These are phyloP conservation scores for Lagopus muta DNA, from an alignment of 2,113 vertebrate species.

Conservation along the genomic window DNA sequence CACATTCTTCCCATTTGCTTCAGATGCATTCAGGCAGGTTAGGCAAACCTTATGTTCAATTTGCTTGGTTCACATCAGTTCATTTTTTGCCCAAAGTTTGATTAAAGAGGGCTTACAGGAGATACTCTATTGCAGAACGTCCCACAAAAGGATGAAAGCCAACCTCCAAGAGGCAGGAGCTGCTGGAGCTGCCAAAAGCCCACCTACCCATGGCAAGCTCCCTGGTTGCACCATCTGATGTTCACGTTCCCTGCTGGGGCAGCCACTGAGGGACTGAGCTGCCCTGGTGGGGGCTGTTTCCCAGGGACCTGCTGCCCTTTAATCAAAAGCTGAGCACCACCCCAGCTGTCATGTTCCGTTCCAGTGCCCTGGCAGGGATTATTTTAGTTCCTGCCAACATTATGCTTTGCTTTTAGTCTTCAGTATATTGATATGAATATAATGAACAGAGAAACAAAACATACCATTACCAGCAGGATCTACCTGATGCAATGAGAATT, in stretches of 20 bases:
- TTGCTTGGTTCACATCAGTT: background rate
- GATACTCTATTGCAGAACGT: background rate
- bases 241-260: background rate
- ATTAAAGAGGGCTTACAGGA: background rate
- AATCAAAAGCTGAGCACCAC: background rate
- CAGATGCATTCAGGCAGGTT: background rate
- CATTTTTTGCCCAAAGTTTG: background rate
- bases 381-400: background rate
- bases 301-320: background rate
- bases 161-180: background rate
- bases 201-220: background rate
- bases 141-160: background rate
- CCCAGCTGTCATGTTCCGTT: background rate
- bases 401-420: background rate
- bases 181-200: background rate
- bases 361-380: background rate
- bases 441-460: background rate
- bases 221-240: background rate
- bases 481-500: background rate
- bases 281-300: background rate
- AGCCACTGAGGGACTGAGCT: background rate
- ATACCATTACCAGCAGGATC: background rate
- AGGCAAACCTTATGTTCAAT: background rate
- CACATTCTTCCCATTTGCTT: background rate
- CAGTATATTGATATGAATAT: background rate